Evolutionary conservation across 30 jellyfish, hydroid and myxozoan genomes (phyloP), one percentile per base, ranked within the genome.

Genomic region (Phacellophora camtschatica): DNA sequence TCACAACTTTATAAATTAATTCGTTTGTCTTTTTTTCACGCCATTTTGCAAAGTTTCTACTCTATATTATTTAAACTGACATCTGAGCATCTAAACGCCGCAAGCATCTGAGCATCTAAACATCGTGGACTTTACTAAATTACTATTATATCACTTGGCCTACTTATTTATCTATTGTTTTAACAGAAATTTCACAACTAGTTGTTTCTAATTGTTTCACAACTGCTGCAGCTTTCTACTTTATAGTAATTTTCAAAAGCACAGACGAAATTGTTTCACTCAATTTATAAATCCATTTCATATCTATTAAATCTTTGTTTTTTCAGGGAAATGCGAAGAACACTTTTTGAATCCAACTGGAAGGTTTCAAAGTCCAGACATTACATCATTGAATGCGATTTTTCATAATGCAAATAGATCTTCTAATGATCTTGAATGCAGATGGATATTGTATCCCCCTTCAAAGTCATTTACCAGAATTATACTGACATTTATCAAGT

Each of bases 401-500:
- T 59, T 42, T 31, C 15, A 25, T 27, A 35, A 32, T 41, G 64
- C 51, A 1, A 50, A 51, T 37, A 29, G 28, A 46, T 46, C 42
- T 32, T 35, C 71, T 16, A 64, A 50, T 20, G 45, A 22, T 45
- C 18, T 57, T 10, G 41, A 51, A 62, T 77, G 89, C 61, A 77
- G 34, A 24, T 77, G 89, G 89, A 77, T 39, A 6, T 49, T 77
- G 13, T 77, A 18, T 22, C 89, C 70, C 45, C 81, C 27, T 28
- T 39, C 37, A 1, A 54, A 58, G 7, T 32, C 29, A 18, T 33
- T 77, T 25, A n/a, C n/a, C n/a, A n/a, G n/a, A n/a, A n/a, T n/a
- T n/a, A 62, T 24, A 31, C 74, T 77, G 12, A 11, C 35, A 18
- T 59, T 77, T 20, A 10, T 62, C 12, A 18, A 62, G 0, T 68